phyloP scores from a whole-genome alignment of 2,888 invertebrate genomes.

The Parnassius orleans region DNA sequence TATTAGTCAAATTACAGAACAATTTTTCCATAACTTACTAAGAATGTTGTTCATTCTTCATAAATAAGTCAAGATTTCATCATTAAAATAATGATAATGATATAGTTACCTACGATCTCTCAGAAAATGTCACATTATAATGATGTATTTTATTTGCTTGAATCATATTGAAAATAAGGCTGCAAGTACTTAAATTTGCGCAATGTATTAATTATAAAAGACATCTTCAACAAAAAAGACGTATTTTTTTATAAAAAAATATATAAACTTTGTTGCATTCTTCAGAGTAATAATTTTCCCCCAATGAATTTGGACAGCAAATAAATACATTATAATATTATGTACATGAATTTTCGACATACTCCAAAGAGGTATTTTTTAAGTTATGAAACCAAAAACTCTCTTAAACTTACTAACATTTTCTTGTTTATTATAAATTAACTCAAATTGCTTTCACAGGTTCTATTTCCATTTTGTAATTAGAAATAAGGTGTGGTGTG shows the following conservation, averaged over 20 bases:
- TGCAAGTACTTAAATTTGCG: too few relatives aligned
- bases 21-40: constrained; percentile 16
- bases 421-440: constrained; percentile 29
- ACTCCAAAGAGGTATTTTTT: constrained; percentile 25
- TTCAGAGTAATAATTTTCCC: neutral
- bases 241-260: too few relatives aligned
- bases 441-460: constrained; percentile 46
- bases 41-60: constrained; percentile 2
- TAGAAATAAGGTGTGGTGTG: constrained; percentile 78
- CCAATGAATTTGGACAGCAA: constrained; percentile 2
- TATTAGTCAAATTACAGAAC: neutral
- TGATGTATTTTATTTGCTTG: too few relatives aligned
- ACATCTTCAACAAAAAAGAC: too few relatives aligned
- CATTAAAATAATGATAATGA: neutral
- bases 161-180: too few relatives aligned
- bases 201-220: too few relatives aligned
- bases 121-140: neutral
- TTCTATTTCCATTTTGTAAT: constrained; percentile 63
- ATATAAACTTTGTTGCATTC: too few relatives aligned
- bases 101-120: neutral
- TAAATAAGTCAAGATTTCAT: neutral
- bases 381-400: constrained; percentile 37
- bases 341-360: constrained; percentile 18
- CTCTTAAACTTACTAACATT: constrained; percentile 30
- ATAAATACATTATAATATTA: constrained; percentile 1